phyloP scores from a whole-genome alignment of 2,113 vertebrate genomes.

The Orycteropus afer region DNA sequence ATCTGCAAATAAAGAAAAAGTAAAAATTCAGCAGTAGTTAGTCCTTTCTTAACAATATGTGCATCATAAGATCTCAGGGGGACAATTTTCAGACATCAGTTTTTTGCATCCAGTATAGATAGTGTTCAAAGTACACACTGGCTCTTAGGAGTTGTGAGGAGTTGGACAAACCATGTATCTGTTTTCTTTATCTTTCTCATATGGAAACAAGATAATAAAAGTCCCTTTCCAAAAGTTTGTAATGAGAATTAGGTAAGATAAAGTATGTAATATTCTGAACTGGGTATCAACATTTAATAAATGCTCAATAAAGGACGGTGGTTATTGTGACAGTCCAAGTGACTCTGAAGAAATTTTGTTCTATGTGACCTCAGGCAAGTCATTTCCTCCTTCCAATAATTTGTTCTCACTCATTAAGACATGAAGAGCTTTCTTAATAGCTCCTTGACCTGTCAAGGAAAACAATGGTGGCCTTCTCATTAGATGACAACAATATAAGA shows the following conservation, averaged over 20 bases:
- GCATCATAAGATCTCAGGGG: background rate
- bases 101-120: background rate
- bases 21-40: background rate
- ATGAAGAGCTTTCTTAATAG: background rate
- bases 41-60: background rate
- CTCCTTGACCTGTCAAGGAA: background rate
- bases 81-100: background rate
- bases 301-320: background rate
- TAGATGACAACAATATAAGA: background rate
- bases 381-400: background rate
- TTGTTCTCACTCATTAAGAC: background rate
- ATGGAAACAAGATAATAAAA: background rate
- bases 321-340: background rate
- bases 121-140: background rate
- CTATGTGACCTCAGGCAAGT: background rate
- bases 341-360: background rate
- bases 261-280: background rate
- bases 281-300: background rate
- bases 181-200: background rate
- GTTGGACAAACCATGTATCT: background rate
- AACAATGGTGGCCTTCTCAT: background rate
- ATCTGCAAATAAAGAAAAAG: slow-evolving; percentile 2
- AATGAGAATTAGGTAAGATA: background rate
- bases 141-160: background rate
- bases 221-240: background rate